A percentile compares a stretch with the other conserved stretches of the same genome.
Conservation (phyloP, 2,888 invertebrate species). For the Callimorpha dominula region DNA sequence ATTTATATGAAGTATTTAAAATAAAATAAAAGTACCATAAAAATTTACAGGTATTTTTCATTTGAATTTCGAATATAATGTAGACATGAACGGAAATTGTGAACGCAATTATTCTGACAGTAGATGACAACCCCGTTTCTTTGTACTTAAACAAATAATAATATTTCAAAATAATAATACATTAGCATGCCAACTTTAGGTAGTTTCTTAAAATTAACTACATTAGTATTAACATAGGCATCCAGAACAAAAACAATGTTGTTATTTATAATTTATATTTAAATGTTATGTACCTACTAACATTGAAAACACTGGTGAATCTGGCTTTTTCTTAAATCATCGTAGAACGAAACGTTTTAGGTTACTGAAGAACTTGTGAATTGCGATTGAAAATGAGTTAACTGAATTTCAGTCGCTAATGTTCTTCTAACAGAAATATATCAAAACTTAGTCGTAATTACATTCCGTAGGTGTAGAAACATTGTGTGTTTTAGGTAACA, state of each 20-base stretch:
- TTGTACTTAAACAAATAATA: constrained; percentile 7
- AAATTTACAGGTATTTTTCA: no score
- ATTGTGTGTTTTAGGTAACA: constrained; percentile 30
- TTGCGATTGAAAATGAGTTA: constrained; percentile 44
- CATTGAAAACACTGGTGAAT: not conserved
- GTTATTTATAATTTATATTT: not conserved
- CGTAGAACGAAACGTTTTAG: constrained; percentile 33
- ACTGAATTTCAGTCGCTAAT: constrained; percentile 43
- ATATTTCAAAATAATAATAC: not conserved
- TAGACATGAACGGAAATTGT: constrained; percentile 5
- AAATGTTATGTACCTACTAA: no score
- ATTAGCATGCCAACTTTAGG: not conserved
- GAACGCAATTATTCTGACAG: constrained; percentile 40
- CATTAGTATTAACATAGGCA: not conserved
- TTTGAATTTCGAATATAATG: no score
- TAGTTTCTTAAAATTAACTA: not conserved
- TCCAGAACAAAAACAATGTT: not conserved
- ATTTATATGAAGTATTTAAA: no score
- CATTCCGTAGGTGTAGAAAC: constrained; percentile 35
- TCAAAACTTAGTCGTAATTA: constrained; percentile 31
- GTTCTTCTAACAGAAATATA: constrained; percentile 14
- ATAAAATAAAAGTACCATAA: no score
- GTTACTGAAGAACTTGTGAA: constrained; percentile 31
- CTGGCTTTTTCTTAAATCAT: not conserved
- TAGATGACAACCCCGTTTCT: constrained; percentile 18